These are phyloP conservation scores for Apamea sordens DNA, from an alignment of 2,888 invertebrate species.

Conservation along the genomic window DNA sequence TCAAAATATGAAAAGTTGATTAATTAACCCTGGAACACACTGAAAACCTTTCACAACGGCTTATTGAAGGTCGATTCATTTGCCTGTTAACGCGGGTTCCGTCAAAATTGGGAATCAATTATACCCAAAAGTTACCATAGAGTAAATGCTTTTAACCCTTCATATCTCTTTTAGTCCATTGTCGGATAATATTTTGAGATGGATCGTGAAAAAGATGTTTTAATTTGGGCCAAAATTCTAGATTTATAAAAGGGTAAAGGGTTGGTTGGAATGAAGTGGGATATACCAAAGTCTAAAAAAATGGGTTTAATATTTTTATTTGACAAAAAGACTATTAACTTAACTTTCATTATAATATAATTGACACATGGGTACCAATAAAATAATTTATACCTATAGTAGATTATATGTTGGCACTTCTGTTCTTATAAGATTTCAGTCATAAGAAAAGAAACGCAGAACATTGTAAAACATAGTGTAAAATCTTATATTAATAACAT, in stretches of 20 bases:
- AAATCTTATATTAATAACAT: not conserved
- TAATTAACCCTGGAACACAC: conserved; percentile 58
- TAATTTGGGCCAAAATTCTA: conserved; percentile 15
- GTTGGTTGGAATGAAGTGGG: not conserved
- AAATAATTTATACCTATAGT: not conserved
- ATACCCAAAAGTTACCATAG: conserved; percentile 56
- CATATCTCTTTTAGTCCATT: conserved; percentile 43
- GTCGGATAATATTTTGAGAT: conserved; percentile 46
- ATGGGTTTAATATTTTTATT: not conserved
- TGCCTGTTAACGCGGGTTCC: conserved; percentile 47
- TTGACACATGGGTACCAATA: not conserved
- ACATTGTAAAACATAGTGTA: not conserved
- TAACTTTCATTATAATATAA: not conserved
- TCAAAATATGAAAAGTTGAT: conserved; percentile 63
- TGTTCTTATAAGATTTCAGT: conserved; percentile 27
- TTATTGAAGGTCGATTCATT: conserved; percentile 64
- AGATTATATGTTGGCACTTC: conserved; percentile 2
- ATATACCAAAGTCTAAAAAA: not conserved
- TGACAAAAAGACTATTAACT: not conserved
- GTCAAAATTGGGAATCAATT: conserved; percentile 61
- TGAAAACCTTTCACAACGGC: conserved; percentile 59
- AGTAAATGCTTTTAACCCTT: conserved; percentile 55
- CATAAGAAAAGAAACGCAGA: conserved; percentile 35
- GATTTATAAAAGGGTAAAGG: not conserved
- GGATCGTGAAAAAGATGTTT: conserved; percentile 18